Conservation (phyloP, 2,797 vertebrate species). For the Chromobotia macracanthus region DNA sequence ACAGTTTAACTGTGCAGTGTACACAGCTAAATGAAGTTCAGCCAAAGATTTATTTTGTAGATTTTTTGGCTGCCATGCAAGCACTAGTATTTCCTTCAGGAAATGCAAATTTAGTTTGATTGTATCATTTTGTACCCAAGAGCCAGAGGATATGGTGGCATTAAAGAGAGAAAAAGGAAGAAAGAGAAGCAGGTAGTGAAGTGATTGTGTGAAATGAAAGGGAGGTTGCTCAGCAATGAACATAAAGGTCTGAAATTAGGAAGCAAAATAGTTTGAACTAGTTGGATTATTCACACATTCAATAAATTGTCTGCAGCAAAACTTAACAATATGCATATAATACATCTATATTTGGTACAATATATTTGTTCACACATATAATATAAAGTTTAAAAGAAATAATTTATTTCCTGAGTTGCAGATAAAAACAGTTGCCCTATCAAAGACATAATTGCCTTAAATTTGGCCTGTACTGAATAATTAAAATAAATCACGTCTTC, state of each 20-base stretch:
- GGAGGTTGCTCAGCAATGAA: background rate
- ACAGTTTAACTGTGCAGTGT: no score
- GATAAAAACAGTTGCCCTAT: background rate
- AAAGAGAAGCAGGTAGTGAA: background rate
- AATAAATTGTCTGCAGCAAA: background rate
- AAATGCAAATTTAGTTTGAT: background rate
- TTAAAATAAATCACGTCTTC: background rate
- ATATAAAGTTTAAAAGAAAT: no score
- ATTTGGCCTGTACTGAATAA: background rate
- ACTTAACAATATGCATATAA: no score
- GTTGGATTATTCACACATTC: background rate
- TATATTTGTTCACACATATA: no score
- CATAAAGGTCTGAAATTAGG: background rate
- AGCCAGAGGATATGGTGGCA: background rate
- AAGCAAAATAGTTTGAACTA: background rate
- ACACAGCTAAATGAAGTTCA: no score
- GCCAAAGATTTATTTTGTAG: no score
- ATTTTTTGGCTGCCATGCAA: background rate
- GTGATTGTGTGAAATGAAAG: slow-evolving; percentile 1
- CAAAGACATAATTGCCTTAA: background rate
- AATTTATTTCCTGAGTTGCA: no score
- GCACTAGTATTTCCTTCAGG: background rate
- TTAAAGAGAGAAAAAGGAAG: background rate
- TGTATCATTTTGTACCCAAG: background rate
- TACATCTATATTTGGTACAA: background rate